These are phyloP conservation scores for Anser cygnoides DNA, from an alignment of 2,113 vertebrate species.

Conservation along the genomic window DNA sequence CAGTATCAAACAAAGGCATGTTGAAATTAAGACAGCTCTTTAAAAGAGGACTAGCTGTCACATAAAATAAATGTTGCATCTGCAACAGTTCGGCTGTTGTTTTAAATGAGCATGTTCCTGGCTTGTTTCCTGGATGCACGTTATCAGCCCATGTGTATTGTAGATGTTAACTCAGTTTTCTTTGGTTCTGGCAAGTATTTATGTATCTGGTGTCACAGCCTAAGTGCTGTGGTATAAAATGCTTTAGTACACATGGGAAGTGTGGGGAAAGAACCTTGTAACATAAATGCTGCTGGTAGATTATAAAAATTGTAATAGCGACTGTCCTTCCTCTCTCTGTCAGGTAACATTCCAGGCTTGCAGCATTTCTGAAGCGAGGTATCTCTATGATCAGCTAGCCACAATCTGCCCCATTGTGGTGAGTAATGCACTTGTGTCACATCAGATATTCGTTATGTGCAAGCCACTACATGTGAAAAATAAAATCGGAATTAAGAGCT, in stretches of 20 bases:
- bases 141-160: background rate
- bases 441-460: background rate
- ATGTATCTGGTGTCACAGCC: background rate
- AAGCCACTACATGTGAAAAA: background rate
- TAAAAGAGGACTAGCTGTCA: background rate
- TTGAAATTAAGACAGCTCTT: background rate
- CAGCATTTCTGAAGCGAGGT: conserved; percentile 95
- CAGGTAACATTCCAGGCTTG: conserved; percentile 99
- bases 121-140: background rate
- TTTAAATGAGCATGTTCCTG: background rate
- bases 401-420: conserved; percentile 98
- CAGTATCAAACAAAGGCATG: background rate
- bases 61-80: background rate
- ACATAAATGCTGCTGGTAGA: background rate
- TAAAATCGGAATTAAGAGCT: background rate
- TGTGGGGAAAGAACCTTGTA: background rate
- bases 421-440: conserved; percentile 64
- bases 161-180: background rate
- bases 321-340: conserved; percentile 32
- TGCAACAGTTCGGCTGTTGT: background rate
- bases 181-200: conserved; percentile 8
- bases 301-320: background rate
- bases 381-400: conserved; percentile 97
- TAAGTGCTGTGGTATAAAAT: background rate
- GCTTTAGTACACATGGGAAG: background rate